Conservation (phyloP, 1,140 invertebrate genomes). For the Wasmannia auropunctata region DNA sequence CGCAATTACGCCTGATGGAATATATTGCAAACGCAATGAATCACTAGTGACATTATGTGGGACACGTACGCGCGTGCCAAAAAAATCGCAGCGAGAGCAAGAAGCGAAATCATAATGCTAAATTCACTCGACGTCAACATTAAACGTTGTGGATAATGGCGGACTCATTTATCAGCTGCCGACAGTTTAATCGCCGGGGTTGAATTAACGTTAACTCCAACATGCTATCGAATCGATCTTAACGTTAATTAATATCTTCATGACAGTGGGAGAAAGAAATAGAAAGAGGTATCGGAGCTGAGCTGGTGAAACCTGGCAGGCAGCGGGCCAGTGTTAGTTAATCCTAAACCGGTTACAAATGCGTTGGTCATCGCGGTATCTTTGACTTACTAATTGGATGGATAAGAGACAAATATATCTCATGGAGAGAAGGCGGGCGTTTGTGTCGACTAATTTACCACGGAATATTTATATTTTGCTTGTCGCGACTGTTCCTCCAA, state of each 20-base stretch:
- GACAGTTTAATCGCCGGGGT: constrained; percentile 69
- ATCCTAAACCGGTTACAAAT: constrained; percentile 76
- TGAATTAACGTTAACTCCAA: constrained; percentile 71
- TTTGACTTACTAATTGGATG: constrained; percentile 77
- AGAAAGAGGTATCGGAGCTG: not conserved
- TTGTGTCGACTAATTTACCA: constrained; percentile 27
- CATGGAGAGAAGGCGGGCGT: not conserved
- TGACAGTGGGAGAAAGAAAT: constrained; percentile 50
- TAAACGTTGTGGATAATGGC: constrained; percentile 35
- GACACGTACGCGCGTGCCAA: constrained; percentile 28
- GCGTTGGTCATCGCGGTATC: constrained; percentile 74
- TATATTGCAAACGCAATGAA: constrained; percentile 50
- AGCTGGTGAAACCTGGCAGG: constrained; percentile 41
- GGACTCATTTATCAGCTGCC: constrained; percentile 66
- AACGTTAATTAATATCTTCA: constrained; percentile 74
- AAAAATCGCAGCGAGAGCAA: constrained; percentile 34
- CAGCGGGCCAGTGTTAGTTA: constrained; percentile 64
- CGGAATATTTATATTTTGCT: constrained; percentile 8
- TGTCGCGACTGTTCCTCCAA: not conserved
- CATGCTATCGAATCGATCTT: constrained; percentile 70
- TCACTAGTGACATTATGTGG: constrained; percentile 47
- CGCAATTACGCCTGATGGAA: constrained; percentile 50
- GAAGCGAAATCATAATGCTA: constrained; percentile 51
- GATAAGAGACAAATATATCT: constrained; percentile 76
- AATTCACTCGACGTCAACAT: constrained; percentile 45